Percentiles rank a stretch among this genome's conserved stretches.
Conservation (phyloP, 1,140 invertebrate species). For the Meloidogyne exigua region DNA sequence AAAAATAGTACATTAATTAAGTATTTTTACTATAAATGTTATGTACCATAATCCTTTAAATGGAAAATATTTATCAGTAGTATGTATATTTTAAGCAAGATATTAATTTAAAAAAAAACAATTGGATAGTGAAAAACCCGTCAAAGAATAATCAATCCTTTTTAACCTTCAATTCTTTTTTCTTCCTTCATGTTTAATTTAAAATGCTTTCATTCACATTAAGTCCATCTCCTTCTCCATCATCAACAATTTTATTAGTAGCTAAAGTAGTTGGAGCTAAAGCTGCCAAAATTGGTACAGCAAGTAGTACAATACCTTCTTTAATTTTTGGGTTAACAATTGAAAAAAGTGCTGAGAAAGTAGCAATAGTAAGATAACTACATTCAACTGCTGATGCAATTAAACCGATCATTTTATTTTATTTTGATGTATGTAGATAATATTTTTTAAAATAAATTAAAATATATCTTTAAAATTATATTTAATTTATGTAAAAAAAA, state of each 20-base stretch:
- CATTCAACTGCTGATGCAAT: slow-evolving; percentile 30
- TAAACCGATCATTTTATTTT: slow-evolving; percentile 31
- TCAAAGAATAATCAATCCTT: too few relatives aligned
- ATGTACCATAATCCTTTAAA: too few relatives aligned
- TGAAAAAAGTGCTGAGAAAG: slow-evolving; percentile 29
- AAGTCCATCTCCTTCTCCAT: neutral
- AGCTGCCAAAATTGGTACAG: slow-evolving; percentile 22
- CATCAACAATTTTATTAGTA: neutral
- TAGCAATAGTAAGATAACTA: slow-evolving; percentile 28
- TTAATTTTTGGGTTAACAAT: slow-evolving; percentile 37
- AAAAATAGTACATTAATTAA: too few relatives aligned
- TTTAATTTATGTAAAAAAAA: neutral
- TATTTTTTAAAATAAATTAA: neutral
- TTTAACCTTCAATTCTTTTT: too few relatives aligned
- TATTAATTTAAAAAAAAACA: too few relatives aligned
- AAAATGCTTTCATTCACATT: neutral
- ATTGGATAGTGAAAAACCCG: too few relatives aligned
- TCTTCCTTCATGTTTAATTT: neutral
- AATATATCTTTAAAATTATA: too few relatives aligned
- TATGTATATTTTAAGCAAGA: too few relatives aligned
- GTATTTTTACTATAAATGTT: too few relatives aligned
- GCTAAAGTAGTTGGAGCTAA: neutral
- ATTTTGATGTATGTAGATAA: too few relatives aligned
- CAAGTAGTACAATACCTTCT: slow-evolving; percentile 26
- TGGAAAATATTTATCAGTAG: too few relatives aligned